Percentiles rank a stretch among this genome's conserved stretches.
Conservation (phyloP, 2,888 invertebrate species). For the Digitonthophagus gazella region DNA sequence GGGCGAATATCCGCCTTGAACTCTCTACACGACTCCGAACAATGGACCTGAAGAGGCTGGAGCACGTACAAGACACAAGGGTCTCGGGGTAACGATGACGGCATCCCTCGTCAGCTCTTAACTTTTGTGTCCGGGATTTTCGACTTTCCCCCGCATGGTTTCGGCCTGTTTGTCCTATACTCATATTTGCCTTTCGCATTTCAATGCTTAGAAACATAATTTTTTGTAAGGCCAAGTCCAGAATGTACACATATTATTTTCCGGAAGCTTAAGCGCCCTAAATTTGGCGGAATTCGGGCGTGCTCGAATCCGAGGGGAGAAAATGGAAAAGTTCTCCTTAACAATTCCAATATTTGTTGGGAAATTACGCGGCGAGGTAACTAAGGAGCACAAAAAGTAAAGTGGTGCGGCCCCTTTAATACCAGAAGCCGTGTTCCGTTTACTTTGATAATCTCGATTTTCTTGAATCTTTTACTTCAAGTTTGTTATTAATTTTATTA, state of each 20-base stretch:
- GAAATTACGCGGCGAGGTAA: slow-evolving; percentile 17
- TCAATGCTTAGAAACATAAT: background rate
- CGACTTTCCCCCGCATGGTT: background rate
- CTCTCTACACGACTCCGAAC: background rate
- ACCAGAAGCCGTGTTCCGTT: no score
- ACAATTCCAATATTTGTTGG: slow-evolving; percentile 17
- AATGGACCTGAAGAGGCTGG: slow-evolving; percentile 50
- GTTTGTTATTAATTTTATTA: no score
- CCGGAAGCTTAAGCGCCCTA: background rate
- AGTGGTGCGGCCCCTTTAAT: no score
- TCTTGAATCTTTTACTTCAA: no score
- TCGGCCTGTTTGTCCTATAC: background rate
- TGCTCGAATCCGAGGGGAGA: background rate
- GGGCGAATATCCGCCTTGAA: background rate
- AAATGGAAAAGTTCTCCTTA: slow-evolving; percentile 11
- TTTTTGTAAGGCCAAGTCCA: background rate
- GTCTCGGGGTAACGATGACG: slow-evolving; percentile 34
- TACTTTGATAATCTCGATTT: no score
- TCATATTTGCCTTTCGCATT: background rate
- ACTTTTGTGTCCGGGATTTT: slow-evolving; percentile 25
- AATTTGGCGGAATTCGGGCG: background rate
- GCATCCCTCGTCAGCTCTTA: slow-evolving; percentile 28
- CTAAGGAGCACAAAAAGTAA: slow-evolving; percentile 11
- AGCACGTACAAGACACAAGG: slow-evolving; percentile 45
- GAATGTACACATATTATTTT: background rate